Evolutionary conservation across 2,113 vertebrate genomes (phyloP), one percentile per base, ranked within the genome.

Genomic region (Pluvianellus socialis): DNA sequence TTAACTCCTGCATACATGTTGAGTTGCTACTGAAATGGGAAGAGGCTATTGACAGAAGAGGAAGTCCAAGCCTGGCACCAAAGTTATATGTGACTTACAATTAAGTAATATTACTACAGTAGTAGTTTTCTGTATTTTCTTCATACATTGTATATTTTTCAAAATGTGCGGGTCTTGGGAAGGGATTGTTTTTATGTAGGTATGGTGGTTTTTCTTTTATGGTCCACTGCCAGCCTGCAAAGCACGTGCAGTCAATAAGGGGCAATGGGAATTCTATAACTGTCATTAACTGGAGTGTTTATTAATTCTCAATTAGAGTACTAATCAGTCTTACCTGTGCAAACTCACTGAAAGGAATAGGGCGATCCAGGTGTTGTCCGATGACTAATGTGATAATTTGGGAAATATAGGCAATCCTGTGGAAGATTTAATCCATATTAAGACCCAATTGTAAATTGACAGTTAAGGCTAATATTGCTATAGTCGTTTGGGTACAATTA

Each of bases 231-330:
- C 75, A 53, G 26, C 59, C 74, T 83, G 58, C n/a, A 88, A 80
- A 94, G 55, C 55, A 71, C 0, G 0, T 63, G 49, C 26, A 86
- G 88, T 97, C 93, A 66, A 95, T 97, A 93, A 70, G 67, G 88
- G 90, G 62, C 94, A 96, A 96, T 86, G 88, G 92, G 74, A 96
- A 96, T 97, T 96, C 96, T 97, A 86, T 96, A 96, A 62, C 85
- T 96, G 88, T 90, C 90, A 92, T 96, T 94, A 96, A 83, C 88
- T 73, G 49, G 62, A 85, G 80, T 95, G 95, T 95, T 97, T 96
- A 97, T 97, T 97, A 97, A 96, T 96, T 97, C 94, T 72, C 94
- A 87, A 92, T 97, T 95, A 96, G 71, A 79, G 45, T 56, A 40
- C 70, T 96, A 92, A 95, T 97, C 92, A 92, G 62, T 95, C 94